Evolutionary conservation across 2,888 invertebrate species (phyloP).

Genomic region (Cerastoderma edule): DNA sequence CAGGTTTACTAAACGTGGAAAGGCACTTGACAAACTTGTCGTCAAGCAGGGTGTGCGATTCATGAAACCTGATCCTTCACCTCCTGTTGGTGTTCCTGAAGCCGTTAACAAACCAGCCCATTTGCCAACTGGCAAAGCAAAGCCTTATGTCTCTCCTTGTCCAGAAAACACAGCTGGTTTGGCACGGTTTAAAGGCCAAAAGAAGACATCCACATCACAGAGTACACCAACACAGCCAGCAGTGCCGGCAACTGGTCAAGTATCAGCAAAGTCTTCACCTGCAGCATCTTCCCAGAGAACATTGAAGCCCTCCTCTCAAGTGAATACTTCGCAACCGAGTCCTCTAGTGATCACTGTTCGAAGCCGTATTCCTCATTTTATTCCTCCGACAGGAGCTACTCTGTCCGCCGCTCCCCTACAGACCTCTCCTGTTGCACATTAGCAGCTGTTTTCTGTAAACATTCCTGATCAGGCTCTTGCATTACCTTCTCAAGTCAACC

Average conservation of each 20-base stretch:
- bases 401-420: neutral
- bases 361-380: too few relatives aligned
- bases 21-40: conserved; percentile 23
- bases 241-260: conserved; percentile 6
- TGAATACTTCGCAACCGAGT: too few relatives aligned
- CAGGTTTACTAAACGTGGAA: conserved; percentile 23
- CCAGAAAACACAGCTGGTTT: too few relatives aligned
- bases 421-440: neutral
- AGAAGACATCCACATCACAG: neutral
- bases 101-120: conserved; percentile 22
- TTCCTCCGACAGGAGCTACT: too few relatives aligned
- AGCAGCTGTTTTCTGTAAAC: neutral
- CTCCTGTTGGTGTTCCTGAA: conserved; percentile 12
- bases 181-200: conserved; percentile 17
- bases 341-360: too few relatives aligned
- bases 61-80: conserved; percentile 3
- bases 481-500: neutral
- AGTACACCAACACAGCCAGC: conserved; percentile 4
- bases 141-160: too few relatives aligned
- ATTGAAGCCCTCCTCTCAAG: too few relatives aligned
- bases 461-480: neutral
- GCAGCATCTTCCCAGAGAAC: too few relatives aligned
- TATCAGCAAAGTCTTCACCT: too few relatives aligned
- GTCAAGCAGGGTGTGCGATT: conserved; percentile 26
- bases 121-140: too few relatives aligned